phyloP scores from a whole-genome alignment of 2,888 invertebrate genomes.

The Rhamnusium bicolor region DNA sequence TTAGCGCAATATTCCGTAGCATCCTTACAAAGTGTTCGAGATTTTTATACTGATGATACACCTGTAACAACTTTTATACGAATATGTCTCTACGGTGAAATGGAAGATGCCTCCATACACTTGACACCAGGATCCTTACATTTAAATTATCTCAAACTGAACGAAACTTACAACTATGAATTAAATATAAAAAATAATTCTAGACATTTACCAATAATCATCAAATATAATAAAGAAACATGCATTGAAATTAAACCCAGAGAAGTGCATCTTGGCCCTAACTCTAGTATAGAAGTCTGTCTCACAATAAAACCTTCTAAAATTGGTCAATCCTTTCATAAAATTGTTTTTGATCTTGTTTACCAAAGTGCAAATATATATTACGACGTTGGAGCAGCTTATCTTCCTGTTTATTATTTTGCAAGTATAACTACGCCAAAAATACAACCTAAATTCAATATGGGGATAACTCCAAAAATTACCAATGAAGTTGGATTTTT shows the following conservation, averaged over 20 bases:
- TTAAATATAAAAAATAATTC: conserved; percentile 58
- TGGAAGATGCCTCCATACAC: conserved; percentile 71
- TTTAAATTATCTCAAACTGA: conserved; percentile 71
- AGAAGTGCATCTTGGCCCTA: conserved; percentile 49
- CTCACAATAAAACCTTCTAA: conserved; percentile 55
- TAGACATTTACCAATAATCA: conserved; percentile 53
- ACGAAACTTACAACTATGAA: conserved; percentile 60
- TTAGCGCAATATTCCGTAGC: not conserved
- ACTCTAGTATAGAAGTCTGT: conserved; percentile 45
- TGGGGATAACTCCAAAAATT: conserved; percentile 64
- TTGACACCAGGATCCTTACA: conserved; percentile 72
- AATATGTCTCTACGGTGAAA: conserved; percentile 75
- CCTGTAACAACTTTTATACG: not conserved
- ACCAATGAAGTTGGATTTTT: conserved; percentile 66
- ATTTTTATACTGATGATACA: conserved; percentile 22
- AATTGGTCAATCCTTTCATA: conserved; percentile 52
- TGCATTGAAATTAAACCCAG: conserved; percentile 59
- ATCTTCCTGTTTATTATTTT: conserved; percentile 19
- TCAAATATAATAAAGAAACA: conserved; percentile 57
- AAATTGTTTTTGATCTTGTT: conserved; percentile 58
- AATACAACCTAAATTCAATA: conserved; percentile 57
- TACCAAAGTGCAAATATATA: conserved; percentile 41
- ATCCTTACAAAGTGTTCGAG: conserved; percentile 20
- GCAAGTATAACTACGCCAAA: not conserved
- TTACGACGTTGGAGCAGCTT: conserved; percentile 42